Evolutionary conservation across 2,888 invertebrate species (phyloP), one percentile per base, ranked within the genome.

Genomic region (Spisula subtruncata): DNA sequence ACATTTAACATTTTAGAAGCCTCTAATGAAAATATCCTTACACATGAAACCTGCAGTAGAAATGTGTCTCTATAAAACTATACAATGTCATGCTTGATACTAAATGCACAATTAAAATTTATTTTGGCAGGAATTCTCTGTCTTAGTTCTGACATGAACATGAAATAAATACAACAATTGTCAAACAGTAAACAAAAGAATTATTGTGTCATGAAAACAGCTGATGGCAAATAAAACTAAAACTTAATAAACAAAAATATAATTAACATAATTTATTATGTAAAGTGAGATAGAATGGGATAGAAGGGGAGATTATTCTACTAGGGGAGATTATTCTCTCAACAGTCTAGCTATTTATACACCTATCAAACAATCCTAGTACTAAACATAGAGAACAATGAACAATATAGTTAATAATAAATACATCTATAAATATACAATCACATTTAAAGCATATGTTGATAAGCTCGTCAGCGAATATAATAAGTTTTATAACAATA

Each of bases 241-340:
- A 60, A 66, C 60, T 25, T 66, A 66, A 25, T 12, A 66, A 66
- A 66, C 60, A 66, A 66, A 60, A n/a, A n/a, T n/a, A 60, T n/a
- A n/a, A n/a, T n/a, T n/a, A n/a, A n/a, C n/a, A n/a, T n/a, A n/a
- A n/a, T n/a, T n/a, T n/a, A n/a, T n/a, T n/a, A n/a, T n/a, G 60
- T n/a, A 66, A n/a, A n/a, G 60, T 66, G 60, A 66, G 25, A 66
- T 25, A 25, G 60, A 25, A 66, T n/a, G 20, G 60, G 25, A 25
- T n/a, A n/a, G n/a, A n/a, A n/a, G n/a, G 25, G 10, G 10, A 25
- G 60, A n/a, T 2, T 66, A 66, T 66, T 25, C 60, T 66, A n/a
- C 60, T n/a, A n/a, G n/a, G 25, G 10, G 10, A 25, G 60, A n/a
- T 2, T 66, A 66, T 66, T 25, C 60, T 66, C 25, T 2, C n/a